A percentile compares a stretch with the other conserved stretches of the same genome.
phyloP scores from a whole-genome alignment of 2,888 invertebrate genomes.

The Hipparchia sbordonii region DNA sequence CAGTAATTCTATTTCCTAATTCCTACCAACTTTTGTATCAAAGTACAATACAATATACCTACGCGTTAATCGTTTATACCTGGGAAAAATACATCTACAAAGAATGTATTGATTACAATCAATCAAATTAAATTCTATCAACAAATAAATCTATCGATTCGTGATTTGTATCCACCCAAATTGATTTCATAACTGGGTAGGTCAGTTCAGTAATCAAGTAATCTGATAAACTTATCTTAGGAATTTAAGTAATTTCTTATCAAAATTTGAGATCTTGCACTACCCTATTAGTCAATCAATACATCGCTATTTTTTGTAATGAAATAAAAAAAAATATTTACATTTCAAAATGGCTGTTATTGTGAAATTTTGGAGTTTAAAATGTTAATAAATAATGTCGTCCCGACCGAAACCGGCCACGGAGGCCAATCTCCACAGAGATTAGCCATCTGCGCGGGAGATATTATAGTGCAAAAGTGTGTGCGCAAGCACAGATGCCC shows the following conservation, averaged over 20 bases:
- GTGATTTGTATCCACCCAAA: not conserved
- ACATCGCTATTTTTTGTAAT: too few relatives aligned
- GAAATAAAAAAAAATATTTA: too few relatives aligned
- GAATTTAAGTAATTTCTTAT: not conserved
- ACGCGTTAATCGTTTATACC: conserved; percentile 63
- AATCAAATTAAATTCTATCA: not conserved
- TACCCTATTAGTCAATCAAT: not conserved
- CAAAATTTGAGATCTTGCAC: not conserved
- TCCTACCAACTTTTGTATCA: conserved; percentile 49
- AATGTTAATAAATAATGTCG: too few relatives aligned
- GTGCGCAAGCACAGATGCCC: too few relatives aligned
- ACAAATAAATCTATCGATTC: not conserved
- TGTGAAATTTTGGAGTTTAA: too few relatives aligned
- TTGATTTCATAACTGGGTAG: not conserved
- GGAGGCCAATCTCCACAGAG: too few relatives aligned
- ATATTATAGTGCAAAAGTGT: too few relatives aligned
- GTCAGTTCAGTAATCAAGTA: not conserved
- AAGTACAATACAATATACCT: conserved; percentile 45
- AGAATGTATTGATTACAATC: too few relatives aligned
- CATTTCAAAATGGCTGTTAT: too few relatives aligned
- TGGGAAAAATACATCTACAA: conserved; percentile 48
- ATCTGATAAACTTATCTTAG: not conserved
- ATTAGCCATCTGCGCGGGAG: too few relatives aligned
- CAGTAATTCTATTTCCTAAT: conserved; percentile 52
- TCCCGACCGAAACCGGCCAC: too few relatives aligned